Conservation (phyloP, 2,113 vertebrate genomes). For the Salminus brasiliensis region DNA sequence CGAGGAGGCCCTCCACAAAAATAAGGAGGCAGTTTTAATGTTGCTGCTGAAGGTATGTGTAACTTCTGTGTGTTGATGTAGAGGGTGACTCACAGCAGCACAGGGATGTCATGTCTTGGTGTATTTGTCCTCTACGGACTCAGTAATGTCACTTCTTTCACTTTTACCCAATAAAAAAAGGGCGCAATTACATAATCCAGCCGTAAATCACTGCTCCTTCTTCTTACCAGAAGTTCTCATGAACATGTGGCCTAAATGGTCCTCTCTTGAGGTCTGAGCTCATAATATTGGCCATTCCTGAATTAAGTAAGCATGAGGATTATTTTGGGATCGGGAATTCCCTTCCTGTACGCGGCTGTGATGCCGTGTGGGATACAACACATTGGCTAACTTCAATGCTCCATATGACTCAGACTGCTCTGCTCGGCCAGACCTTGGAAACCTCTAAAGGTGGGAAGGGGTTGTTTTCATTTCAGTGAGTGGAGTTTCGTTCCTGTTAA, state of each 20-base stretch:
- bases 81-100: neutral
- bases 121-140: too few species aligned
- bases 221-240: slow-evolving; percentile 15
- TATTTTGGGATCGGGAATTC: slow-evolving; percentile 23
- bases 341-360: neutral
- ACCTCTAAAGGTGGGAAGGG: neutral
- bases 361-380: neutral
- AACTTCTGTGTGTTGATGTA: too few species aligned
- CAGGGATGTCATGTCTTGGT: neutral
- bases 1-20: too few species aligned
- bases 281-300: neutral
- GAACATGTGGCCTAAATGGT: neutral
- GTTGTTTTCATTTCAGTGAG: neutral
- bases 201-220: neutral
- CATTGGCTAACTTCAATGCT: neutral
- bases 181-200: neutral
- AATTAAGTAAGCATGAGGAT: slow-evolving; percentile 3
- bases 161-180: too few species aligned
- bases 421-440: neutral
- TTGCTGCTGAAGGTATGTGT: too few species aligned
- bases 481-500: neutral
- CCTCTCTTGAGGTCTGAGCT: slow-evolving; percentile 28
- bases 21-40: too few species aligned
- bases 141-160: too few species aligned
- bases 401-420: slow-evolving; percentile 1